Percentiles rank a stretch among this genome's conserved stretches.
phyloP scores from a whole-genome alignment of 2,113 vertebrate genomes.

The Dunckerocampus dactyliophorus region DNA sequence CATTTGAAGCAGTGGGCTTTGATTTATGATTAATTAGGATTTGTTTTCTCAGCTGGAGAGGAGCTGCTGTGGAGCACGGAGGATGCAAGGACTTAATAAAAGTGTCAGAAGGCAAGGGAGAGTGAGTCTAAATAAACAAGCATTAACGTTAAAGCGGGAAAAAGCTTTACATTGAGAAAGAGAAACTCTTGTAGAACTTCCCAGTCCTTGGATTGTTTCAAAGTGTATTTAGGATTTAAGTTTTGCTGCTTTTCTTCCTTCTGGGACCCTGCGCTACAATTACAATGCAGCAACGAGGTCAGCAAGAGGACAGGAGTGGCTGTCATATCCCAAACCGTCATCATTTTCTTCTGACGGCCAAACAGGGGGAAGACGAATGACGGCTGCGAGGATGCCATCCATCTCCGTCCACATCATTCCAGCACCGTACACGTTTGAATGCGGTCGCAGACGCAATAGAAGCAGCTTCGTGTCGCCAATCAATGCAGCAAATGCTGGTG shows the following conservation, averaged over 20 bases:
- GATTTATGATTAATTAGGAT: neutral
- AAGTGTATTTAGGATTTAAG: slow-evolving; percentile 53
- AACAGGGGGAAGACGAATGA: slow-evolving; percentile 26
- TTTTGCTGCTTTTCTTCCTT: slow-evolving; percentile 61
- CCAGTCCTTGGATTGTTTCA: neutral
- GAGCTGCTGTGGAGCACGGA: too few relatives aligned
- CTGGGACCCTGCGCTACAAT: slow-evolving; percentile 50
- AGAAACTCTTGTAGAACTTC: neutral
- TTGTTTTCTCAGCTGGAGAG: neutral
- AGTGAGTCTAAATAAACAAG: slow-evolving; percentile 32
- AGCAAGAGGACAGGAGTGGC: slow-evolving; percentile 55
- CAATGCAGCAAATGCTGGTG: neutral
- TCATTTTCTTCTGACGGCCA: slow-evolving; percentile 35
- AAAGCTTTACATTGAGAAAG: too few relatives aligned
- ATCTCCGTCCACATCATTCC: slow-evolving; percentile 14
- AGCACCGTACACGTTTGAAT: neutral
- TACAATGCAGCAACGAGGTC: slow-evolving; percentile 61
- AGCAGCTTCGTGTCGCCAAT: neutral
- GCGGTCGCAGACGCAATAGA: neutral
- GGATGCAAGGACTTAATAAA: too few relatives aligned
- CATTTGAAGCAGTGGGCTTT: neutral
- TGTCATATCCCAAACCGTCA: slow-evolving; percentile 40
- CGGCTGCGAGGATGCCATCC: slow-evolving; percentile 21
- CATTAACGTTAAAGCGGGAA: slow-evolving; percentile 20
- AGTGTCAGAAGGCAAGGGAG: too few relatives aligned